Evolutionary conservation across 2,113 vertebrate genomes (phyloP), one percentile per base, ranked within the genome.

Genomic region (Callocephalon fimbriatum): DNA sequence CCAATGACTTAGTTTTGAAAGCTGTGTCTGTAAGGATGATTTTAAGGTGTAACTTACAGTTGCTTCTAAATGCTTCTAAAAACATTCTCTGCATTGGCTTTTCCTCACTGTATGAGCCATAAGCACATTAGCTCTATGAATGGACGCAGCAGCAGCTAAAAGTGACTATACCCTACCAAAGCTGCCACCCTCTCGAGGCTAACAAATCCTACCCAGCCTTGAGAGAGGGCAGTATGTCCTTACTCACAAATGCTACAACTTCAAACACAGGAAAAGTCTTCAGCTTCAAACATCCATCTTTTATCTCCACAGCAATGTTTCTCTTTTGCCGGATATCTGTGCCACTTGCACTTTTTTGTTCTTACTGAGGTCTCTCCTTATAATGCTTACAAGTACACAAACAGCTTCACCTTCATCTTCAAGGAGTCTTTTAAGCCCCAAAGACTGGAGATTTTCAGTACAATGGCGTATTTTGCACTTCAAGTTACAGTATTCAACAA

Each of bases 321-420:
- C 54, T 47, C 59, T 92, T 88, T 50, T 44, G 47, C 38, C 23
- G 70, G 62, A 90, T 83, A 50, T 86, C 54, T 1, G 1, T n/a
- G 50, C 29, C 32, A 32, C 62, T 73, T 70, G 27, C 45, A 38
- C 32, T 29, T 81, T 17, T 89, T 83, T 47, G 71, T 88, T 90
- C 81, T 90, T 79, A 77, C 26, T 23, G 38, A 88, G 11, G 35
- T 62, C 62, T 90, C 67, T 62, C 76, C 71, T 71, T 56, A 70
- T 20, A 84, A 66, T 27, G 29, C 88, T 86, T 90, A 80, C 42
- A 84, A 90, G 75, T 66, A 88, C 79, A 96, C 79, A 81, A 88
- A 76, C 54, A 73, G 32, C 27, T 86, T 93, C 75, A 83, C 54
- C 88, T 96, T 97, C 67, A 86, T 92, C 90, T 96, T 88, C 92